Evolutionary conservation across 2,113 vertebrate genomes (phyloP).

Genomic region (Laticauda laticaudata): DNA sequence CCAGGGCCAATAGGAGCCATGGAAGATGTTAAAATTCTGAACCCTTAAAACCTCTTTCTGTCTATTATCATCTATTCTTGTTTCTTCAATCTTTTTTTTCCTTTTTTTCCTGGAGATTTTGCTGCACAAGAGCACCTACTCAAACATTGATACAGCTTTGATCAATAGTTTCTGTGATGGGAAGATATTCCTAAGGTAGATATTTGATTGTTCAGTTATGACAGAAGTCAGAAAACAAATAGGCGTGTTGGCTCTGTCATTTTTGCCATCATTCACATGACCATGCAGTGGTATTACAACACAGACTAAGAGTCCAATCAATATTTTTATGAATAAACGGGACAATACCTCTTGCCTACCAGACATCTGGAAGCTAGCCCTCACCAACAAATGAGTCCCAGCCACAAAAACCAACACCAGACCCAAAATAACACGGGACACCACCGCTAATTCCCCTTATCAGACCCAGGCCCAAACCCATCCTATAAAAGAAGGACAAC

Average conservation of each 20-base stretch:
- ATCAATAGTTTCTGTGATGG: not conserved
- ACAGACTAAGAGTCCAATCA: not conserved
- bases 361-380: too few species aligned
- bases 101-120: not conserved
- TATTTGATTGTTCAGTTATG: not conserved
- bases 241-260: not conserved
- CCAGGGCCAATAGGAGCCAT: not conserved
- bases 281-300: not conserved
- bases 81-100: not conserved
- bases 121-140: not conserved
- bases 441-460: too few species aligned
- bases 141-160: not conserved
- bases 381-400: too few species aligned
- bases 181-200: not conserved
- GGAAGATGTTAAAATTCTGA: not conserved
- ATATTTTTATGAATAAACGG: not conserved
- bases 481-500: too few species aligned
- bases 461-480: too few species aligned
- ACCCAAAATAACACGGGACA: too few species aligned
- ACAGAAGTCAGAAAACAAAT: not conserved
- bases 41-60: not conserved
- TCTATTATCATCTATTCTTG: not conserved
- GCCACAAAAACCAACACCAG: too few species aligned
- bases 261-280: not conserved
- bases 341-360: too few species aligned